phyloP scores from a whole-genome alignment of 2,797 vertebrate genomes.

The Melanotaenia boesemani region DNA sequence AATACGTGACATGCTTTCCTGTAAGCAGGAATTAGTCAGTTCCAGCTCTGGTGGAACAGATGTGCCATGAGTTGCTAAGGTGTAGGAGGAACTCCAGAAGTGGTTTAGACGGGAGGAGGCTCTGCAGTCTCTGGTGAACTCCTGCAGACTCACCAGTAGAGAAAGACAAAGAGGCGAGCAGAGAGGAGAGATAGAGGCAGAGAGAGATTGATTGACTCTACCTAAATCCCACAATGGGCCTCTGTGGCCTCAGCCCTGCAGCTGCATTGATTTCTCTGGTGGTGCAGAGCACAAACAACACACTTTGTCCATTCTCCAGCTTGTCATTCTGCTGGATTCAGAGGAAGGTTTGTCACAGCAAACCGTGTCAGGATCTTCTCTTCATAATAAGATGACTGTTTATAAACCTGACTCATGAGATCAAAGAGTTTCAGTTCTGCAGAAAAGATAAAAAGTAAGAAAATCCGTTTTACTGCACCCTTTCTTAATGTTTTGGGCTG shows the following conservation, averaged over 20 bases:
- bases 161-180: slow-evolving; percentile 39
- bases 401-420: background rate
- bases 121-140: slow-evolving; percentile 58
- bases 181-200: slow-evolving; percentile 43
- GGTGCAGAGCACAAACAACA: slow-evolving; percentile 76
- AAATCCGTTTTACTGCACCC: background rate
- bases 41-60: slow-evolving; percentile 50
- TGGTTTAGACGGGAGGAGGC: slow-evolving; percentile 28
- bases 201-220: slow-evolving; percentile 75
- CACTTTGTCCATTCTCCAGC: slow-evolving; percentile 44
- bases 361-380: slow-evolving; percentile 13
- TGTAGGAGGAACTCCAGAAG: slow-evolving; percentile 54
- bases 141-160: slow-evolving; percentile 48
- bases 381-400: background rate
- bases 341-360: slow-evolving; percentile 36
- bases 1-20: too few relatives aligned
- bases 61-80: slow-evolving; percentile 40
- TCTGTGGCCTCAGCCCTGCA: slow-evolving; percentile 68
- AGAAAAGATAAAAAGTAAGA: background rate
- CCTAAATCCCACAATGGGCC: slow-evolving; percentile 69
- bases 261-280: slow-evolving; percentile 78
- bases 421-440: background rate
- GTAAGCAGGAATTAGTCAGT: slow-evolving; percentile 10
- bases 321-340: slow-evolving; percentile 40
- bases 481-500: background rate